Base-by-base conservation (phyloP, 2,797 vertebrate genomes). In the Cyclopterus lumpus region DNA sequence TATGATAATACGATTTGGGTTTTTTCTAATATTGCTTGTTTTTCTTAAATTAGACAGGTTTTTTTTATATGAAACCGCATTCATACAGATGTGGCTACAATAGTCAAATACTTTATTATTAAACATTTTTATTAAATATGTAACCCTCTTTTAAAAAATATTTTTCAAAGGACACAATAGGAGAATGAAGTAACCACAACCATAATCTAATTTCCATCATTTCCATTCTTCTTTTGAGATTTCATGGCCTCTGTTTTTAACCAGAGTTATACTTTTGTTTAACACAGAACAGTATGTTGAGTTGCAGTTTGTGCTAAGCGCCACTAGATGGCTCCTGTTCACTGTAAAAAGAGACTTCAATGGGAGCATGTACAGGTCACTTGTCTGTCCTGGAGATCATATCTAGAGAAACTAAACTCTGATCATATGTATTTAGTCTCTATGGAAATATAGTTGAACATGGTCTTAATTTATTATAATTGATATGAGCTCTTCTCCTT, bases 281-380 rank as follows among this genome's bases (percentile, higher is more conserved):
- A n/a, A n/a, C n/a, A n/a, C n/a, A n/a, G n/a, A 6, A 2, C 12
- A 5, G 16, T 0, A 0, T n/a, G n/a, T n/a, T n/a, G 5, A n/a
- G 20, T 0, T 74, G 70, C 63, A 79, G 67, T 75, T 71, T 5
- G 2, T 16, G 6, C 3, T 0, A 1, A 1, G 0, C 0, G 22
- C 77, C 90, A 90, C 85, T 34, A 85, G 89, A 72, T 84, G 86
- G 86, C 59, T 49, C 63, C 59, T 2, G 0, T 5, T 80, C 44
- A 11, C 30, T 49, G 6, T 32, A 22, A 54, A 62, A 67, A 2
- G n/a, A 24, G 49, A 12, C 65, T 28, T 24, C 44, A 6, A 18
- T 1, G 14, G 26, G 12, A 61, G 4, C 16, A 6, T 30, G 10
- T 60, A 24, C 28, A 30, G 49, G 42, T 36, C 40, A 34, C 5